Conservation (phyloP, 2,888 invertebrate genomes). For the Aproaerema taeniolella region DNA sequence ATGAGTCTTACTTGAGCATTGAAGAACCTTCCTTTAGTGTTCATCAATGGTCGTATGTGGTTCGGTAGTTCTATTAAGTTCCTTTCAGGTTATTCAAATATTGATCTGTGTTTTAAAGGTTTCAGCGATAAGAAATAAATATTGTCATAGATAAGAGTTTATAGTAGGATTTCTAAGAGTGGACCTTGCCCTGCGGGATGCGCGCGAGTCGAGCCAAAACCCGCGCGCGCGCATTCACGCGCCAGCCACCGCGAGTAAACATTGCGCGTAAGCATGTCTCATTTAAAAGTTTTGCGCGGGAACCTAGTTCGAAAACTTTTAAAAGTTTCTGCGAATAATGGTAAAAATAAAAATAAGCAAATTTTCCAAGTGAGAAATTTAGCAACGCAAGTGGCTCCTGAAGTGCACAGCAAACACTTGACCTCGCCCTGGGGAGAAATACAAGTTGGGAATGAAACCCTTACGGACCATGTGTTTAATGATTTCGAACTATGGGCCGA, state of each 20-base stretch:
- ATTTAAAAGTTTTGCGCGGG: conserved; percentile 67
- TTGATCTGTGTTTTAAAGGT: too few species aligned
- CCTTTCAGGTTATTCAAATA: too few species aligned
- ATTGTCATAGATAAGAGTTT: conserved; percentile 1
- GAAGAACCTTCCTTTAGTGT: too few species aligned
- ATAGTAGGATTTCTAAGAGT: conserved; percentile 20
- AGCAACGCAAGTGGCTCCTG: conserved; percentile 50
- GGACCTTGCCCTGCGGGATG: conserved; percentile 58
- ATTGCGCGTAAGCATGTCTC: conserved; percentile 50
- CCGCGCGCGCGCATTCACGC: conserved; percentile 7
- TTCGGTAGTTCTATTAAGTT: too few species aligned
- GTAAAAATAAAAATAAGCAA: conserved; percentile 34
- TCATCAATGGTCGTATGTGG: too few species aligned
- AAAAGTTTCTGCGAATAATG: conserved; percentile 39
- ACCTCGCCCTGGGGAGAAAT: conserved; percentile 70
- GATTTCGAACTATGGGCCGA: conserved; percentile 76
- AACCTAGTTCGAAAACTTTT: conserved; percentile 56
- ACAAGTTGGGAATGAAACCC: conserved; percentile 71
- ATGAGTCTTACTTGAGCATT: too few species aligned
- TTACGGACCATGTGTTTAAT: conserved; percentile 79
- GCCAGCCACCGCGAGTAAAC: conserved; percentile 36
- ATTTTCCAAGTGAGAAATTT: conserved; percentile 31
- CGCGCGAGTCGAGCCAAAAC: conserved; percentile 41
- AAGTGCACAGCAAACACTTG: conserved; percentile 45
- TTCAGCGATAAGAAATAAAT: too few species aligned